Conservation (phyloP, 2,113 vertebrate genomes). For the cattle (Bos taurus) region DNA sequence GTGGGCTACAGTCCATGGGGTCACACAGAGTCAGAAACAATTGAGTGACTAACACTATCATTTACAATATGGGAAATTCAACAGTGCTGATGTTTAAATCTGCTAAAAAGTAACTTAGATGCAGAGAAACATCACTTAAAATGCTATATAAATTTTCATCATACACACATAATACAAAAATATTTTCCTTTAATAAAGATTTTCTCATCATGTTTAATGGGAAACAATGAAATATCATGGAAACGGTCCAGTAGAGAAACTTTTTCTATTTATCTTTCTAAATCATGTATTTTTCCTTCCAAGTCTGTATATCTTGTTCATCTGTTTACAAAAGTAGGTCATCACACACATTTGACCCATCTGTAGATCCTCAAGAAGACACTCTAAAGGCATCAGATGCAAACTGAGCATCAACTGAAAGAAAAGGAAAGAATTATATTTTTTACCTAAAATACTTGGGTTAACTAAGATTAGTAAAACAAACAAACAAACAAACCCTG, state of each 20-base stretch:
- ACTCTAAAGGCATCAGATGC: constrained; percentile 74
- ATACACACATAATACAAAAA: background rate
- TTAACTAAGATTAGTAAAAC: background rate
- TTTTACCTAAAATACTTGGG: background rate
- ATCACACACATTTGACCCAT: constrained; percentile 74
- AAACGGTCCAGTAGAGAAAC: background rate
- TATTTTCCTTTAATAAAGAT: constrained; percentile 80
- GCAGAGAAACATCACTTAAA: background rate
- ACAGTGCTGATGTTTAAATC: background rate
- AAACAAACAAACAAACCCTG: background rate
- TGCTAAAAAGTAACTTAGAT: background rate
- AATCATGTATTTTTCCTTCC: constrained; percentile 36
- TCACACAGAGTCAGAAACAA: no score
- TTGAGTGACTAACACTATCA: no score
- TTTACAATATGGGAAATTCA: no score
- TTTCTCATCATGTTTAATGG: constrained; percentile 77
- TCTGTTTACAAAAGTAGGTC: constrained; percentile 83
- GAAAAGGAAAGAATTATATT: background rate
- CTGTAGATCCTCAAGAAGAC: constrained; percentile 80
- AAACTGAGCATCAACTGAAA: constrained; percentile 84
- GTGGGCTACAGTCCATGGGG: no score
- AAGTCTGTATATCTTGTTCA: constrained; percentile 84
- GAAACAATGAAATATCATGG: background rate
- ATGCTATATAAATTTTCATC: background rate
- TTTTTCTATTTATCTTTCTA: background rate